A percentile compares a stretch with the other conserved stretches of the same genome.
Evolutionary conservation across 2,113 vertebrate genomes (phyloP).

Genomic region (Lanius collurio): DNA sequence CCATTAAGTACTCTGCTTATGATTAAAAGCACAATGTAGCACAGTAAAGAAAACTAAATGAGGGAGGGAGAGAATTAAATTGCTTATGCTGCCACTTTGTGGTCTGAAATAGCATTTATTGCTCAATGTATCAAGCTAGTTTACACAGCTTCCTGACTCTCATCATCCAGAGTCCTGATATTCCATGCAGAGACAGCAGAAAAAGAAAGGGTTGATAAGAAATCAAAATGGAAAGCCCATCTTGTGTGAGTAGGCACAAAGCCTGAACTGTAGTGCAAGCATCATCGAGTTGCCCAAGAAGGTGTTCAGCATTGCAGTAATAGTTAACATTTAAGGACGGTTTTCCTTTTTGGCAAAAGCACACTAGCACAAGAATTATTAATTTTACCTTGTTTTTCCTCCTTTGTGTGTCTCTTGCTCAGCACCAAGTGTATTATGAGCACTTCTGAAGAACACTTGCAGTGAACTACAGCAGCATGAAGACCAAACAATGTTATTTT

Average conservation of each 20-base stretch:
- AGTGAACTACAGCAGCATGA: neutral
- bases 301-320: rapidly evolving
- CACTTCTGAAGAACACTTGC: neutral
- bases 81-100: conserved; percentile 23
- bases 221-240: neutral
- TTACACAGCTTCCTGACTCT: neutral
- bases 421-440: neutral
- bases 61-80: neutral
- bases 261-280: neutral
- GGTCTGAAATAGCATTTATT: neutral
- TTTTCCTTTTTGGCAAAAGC: neutral
- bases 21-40: neutral
- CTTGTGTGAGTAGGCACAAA: neutral
- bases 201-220: neutral
- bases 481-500: neutral
- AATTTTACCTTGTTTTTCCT: neutral
- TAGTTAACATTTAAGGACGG: neutral
- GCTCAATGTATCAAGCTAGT: neutral
- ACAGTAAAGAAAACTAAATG: neutral
- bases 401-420: neutral
- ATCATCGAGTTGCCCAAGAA: neutral
- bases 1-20: neutral
- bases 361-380: rapidly evolving
- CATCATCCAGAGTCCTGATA: neutral
- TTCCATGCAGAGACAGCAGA: neutral